Evolutionary conservation across 2,888 invertebrate genomes (phyloP).

Genomic region (Aphidius colemani): DNA sequence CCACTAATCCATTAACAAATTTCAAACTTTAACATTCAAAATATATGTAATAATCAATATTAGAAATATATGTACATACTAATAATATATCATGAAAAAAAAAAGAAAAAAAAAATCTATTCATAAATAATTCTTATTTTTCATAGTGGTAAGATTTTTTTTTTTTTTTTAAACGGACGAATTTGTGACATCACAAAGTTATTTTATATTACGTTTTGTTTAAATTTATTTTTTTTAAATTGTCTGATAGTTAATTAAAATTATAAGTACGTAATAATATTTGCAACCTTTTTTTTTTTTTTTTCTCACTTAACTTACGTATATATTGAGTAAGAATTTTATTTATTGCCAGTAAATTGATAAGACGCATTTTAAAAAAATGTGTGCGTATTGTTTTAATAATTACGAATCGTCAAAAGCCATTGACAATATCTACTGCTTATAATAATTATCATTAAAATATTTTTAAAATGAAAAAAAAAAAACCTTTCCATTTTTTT

Average conservation of each 20-base stretch:
- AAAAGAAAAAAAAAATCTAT: constrained; percentile 24
- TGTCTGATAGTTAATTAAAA: constrained; percentile 12
- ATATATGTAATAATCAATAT: constrained; percentile 39
- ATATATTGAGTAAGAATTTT: background rate
- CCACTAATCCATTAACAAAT: constrained; percentile 25
- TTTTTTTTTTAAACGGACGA: constrained; percentile 20
- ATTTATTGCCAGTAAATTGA: constrained; percentile 11
- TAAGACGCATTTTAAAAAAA: too few species aligned
- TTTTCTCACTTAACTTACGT: background rate
- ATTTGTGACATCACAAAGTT: constrained; percentile 15
- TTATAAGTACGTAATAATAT: constrained; percentile 6
- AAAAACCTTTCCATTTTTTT: too few species aligned
- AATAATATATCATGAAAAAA: constrained; percentile 39
- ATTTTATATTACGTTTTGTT: constrained; percentile 1
- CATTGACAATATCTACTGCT: too few species aligned
- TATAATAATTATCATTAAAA: too few species aligned
- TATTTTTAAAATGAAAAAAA: too few species aligned
- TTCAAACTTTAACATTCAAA: constrained; percentile 34
- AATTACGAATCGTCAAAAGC: too few species aligned
- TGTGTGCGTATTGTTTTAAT: too few species aligned
- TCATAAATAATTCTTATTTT: constrained; percentile 42
- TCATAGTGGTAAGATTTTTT: constrained; percentile 20
- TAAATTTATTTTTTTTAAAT: background rate
- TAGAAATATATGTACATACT: constrained; percentile 43
- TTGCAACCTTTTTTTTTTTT: constrained; percentile 5